Conservation (phyloP, 2,888 invertebrate genomes). For the Cheilosia soror region DNA sequence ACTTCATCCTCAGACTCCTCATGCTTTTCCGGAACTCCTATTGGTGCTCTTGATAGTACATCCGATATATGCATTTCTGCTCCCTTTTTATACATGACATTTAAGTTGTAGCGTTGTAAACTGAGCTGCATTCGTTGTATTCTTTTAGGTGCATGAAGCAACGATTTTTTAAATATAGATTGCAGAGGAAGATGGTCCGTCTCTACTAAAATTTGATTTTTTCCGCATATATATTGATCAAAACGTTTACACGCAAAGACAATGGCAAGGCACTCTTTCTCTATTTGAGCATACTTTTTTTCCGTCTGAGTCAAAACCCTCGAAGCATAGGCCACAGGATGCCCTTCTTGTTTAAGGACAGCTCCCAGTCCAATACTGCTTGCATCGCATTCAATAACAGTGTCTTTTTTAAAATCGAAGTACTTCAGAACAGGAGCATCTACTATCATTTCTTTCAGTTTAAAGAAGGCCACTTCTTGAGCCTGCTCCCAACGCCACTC, state of each 20-base stretch:
- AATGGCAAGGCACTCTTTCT: slow-evolving; percentile 10
- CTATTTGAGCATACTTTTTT: slow-evolving; percentile 18
- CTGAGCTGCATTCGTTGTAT: slow-evolving; percentile 9
- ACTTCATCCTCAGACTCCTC: slow-evolving; percentile 1
- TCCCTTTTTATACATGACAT: slow-evolving; percentile 1
- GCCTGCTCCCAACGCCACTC: slow-evolving; percentile 16
- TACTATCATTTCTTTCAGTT: slow-evolving; percentile 6
- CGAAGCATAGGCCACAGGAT: slow-evolving; percentile 8
- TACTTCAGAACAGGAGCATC: slow-evolving; percentile 18
- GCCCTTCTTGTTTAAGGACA: background rate
- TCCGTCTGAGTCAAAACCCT: background rate
- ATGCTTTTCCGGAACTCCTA: background rate
- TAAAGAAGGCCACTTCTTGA: slow-evolving; percentile 4
- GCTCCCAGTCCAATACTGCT: slow-evolving; percentile 18
- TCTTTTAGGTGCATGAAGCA: background rate
- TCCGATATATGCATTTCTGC: slow-evolving; percentile 25
- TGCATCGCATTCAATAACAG: slow-evolving; percentile 26
- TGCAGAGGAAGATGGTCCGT: background rate
- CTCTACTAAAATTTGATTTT: too few species aligned
- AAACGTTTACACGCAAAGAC: too few species aligned
- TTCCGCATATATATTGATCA: too few species aligned
- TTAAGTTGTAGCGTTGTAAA: slow-evolving; percentile 25
- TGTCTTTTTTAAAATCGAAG: slow-evolving; percentile 2
- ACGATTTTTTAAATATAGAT: slow-evolving; percentile 27
- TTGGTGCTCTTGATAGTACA: slow-evolving; percentile 20